These are phyloP conservation scores for Oscheius sp. DNA, from an alignment of 2,888 invertebrate species.

Conservation along the genomic window DNA sequence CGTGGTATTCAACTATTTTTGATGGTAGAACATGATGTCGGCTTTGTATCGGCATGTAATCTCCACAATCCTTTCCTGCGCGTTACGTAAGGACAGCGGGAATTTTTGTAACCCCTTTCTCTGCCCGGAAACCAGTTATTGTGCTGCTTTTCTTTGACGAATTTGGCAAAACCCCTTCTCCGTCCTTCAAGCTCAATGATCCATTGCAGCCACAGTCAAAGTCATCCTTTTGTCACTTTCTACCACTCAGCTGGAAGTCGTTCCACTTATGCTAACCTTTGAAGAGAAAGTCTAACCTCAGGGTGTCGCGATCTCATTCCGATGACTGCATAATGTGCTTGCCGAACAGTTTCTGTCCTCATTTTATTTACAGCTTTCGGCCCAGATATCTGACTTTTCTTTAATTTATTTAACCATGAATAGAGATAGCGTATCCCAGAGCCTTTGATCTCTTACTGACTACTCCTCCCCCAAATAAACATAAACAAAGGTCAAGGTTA, in stretches of 20 bases:
- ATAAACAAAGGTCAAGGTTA: background rate
- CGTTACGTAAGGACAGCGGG: no score
- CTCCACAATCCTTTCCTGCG: no score
- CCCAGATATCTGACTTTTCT: no score
- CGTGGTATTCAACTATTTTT: no score
- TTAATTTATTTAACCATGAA: no score
- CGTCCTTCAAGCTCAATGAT: background rate
- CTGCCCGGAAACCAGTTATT: background rate
- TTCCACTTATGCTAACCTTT: background rate
- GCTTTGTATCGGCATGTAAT: no score
- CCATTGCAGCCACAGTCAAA: background rate
- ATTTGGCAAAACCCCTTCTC: background rate
- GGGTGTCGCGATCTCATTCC: conserved; percentile 20
- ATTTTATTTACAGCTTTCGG: background rate
- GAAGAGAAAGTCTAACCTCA: background rate
- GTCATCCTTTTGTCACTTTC: background rate
- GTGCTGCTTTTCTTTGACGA: background rate
- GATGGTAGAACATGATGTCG: no score
- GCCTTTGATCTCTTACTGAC: no score
- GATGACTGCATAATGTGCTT: conserved; percentile 26
- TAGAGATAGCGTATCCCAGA: no score
- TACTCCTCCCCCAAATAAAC: background rate
- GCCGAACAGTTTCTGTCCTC: conserved; percentile 10
- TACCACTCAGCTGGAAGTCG: conserved; percentile 6
- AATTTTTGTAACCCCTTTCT: background rate